Conservation (phyloP, 2,113 vertebrate genomes). For the Amphilophus citrinellus region DNA sequence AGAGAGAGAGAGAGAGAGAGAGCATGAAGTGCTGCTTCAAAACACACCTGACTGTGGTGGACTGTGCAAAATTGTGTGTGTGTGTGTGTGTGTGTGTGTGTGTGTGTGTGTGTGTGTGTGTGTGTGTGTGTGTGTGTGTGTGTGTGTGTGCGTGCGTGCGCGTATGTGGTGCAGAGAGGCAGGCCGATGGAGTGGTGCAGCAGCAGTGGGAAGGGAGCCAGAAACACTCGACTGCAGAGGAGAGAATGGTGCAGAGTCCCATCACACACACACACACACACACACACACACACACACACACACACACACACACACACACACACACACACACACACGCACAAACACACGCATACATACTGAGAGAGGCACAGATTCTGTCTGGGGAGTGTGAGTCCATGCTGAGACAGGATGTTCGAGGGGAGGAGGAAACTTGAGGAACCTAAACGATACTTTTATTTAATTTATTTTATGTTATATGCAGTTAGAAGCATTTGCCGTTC, state of each 20-base stretch:
- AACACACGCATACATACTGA: slow-evolving; percentile 26
- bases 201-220: slow-evolving; percentile 76
- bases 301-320: slow-evolving; percentile 35
- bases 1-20: too few species aligned
- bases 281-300: slow-evolving; percentile 14
- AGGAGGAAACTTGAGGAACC: slow-evolving; percentile 28
- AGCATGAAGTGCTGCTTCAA: slow-evolving; percentile 20
- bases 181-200: slow-evolving; percentile 73
- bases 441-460: slow-evolving; percentile 13
- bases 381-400: slow-evolving; percentile 35
- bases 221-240: slow-evolving; percentile 78
- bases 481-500: slow-evolving; percentile 3
- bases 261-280: slow-evolving; percentile 36
- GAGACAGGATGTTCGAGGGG: slow-evolving; percentile 9
- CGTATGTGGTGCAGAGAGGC: slow-evolving; percentile 63
- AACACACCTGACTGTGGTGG: slow-evolving; percentile 18
- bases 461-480: slow-evolving; percentile 12
- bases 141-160: slow-evolving; percentile 31
- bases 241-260: slow-evolving; percentile 79
- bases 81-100: slow-evolving; percentile 19
- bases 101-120: slow-evolving; percentile 12
- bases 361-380: slow-evolving; percentile 56
- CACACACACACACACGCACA: slow-evolving; percentile 29
- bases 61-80: slow-evolving; percentile 5
- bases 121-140: slow-evolving; percentile 12